phyloP scores from a whole-genome alignment of 2,797 vertebrate species.

The Micrastur ruficollis region DNA sequence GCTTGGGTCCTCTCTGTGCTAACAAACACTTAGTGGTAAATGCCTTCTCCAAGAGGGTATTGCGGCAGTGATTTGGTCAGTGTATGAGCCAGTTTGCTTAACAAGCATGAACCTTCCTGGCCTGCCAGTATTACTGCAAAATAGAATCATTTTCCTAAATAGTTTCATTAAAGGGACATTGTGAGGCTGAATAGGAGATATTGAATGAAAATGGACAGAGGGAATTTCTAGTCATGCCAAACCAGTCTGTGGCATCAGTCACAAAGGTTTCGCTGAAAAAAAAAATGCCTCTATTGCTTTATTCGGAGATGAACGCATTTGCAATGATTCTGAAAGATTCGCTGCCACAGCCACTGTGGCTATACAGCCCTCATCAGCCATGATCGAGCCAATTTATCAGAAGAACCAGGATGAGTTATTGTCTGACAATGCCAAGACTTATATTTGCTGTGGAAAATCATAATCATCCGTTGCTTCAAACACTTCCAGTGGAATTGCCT shows the following conservation, averaged over 20 bases:
- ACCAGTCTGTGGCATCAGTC: slow-evolving; percentile 23
- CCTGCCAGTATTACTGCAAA: slow-evolving; percentile 9
- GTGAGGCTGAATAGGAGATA: background rate
- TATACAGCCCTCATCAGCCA: background rate
- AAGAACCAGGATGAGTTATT: slow-evolving; percentile 14
- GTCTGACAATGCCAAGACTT: slow-evolving; percentile 9
- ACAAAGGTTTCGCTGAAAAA: background rate
- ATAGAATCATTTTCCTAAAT: slow-evolving; percentile 50
- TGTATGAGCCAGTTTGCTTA: slow-evolving; percentile 25
- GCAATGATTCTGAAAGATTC: background rate
- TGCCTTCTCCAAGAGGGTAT: background rate
- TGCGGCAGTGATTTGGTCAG: slow-evolving; percentile 42
- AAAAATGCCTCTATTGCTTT: background rate
- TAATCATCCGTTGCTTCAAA: background rate
- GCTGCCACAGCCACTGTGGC: background rate
- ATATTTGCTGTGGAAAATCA: background rate
- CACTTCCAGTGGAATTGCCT: background rate
- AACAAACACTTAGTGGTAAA: slow-evolving; percentile 40
- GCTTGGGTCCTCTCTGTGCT: background rate
- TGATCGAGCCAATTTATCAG: background rate
- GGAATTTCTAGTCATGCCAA: background rate
- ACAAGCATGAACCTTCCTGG: slow-evolving; percentile 32
- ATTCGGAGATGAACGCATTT: background rate
- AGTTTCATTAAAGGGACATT: slow-evolving; percentile 39
- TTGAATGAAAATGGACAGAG: slow-evolving; percentile 7